A percentile compares a stretch with the other conserved stretches of the same genome.
These are phyloP conservation scores for Columba guinea DNA, from an alignment of 2,797 vertebrate species.

Conservation along the genomic window DNA sequence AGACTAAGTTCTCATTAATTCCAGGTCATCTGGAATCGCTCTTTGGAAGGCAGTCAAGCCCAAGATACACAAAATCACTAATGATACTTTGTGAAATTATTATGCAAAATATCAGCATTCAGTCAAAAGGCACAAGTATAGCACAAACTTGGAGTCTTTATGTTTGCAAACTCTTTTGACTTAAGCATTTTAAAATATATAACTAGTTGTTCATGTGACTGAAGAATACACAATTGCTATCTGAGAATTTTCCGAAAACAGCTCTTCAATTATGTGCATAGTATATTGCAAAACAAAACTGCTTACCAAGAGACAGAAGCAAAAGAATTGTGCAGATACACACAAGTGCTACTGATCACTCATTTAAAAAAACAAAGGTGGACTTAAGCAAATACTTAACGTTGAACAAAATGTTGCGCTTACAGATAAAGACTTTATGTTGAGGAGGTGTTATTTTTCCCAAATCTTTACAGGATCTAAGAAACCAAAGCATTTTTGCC, in stretches of 20 bases:
- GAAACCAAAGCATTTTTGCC: conserved; percentile 56
- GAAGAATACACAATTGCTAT: neutral
- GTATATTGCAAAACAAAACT: neutral
- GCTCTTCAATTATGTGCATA: neutral
- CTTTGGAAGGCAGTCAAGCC: neutral
- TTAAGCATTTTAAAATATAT: neutral
- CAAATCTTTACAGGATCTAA: conserved; percentile 38
- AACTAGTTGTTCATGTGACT: neutral
- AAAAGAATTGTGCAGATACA: neutral
- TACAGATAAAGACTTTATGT: conserved; percentile 14
- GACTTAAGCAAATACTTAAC: neutral
- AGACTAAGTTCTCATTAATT: neutral
- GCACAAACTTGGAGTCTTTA: neutral
- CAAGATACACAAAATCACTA: neutral
- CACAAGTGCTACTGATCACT: neutral
- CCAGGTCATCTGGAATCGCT: rapidly evolving
- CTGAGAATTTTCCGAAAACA: neutral
- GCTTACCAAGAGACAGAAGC: neutral
- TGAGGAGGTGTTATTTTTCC: neutral
- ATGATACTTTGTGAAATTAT: neutral
- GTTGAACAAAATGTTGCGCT: neutral
- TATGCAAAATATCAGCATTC: neutral
- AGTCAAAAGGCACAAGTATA: neutral
- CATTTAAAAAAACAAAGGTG: neutral
- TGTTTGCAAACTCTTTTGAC: neutral